Evolutionary conservation across 1,140 invertebrate species (phyloP), one percentile per base, ranked within the genome.

Genomic region (Danaus melanippus): DNA sequence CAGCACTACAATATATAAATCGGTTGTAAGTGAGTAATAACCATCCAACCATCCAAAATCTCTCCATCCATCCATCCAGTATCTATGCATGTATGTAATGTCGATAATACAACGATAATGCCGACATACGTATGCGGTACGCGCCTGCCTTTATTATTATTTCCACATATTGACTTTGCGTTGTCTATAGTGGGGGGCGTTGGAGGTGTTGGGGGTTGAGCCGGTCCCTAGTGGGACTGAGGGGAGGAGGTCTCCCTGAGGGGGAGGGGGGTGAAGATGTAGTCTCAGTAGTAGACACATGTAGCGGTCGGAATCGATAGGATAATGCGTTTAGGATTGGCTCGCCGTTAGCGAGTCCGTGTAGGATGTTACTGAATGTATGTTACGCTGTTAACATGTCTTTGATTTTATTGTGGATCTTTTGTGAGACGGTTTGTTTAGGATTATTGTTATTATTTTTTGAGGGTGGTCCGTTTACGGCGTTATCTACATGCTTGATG

Each of bases 111-210:
- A 57, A 62, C 69, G 74, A 72, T 83, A 81, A 81, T 74, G 58
- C 54, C 45, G 9, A 72, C 56, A 80, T 84, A 72, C 67, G 71
- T 84, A 84, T 82, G 76, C 81, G 64, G 63, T 43, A 42, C 65
- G 70, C 71, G 67, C 62, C 46, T 63, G 62, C 72, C 71, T 80
- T 82, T 82, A 80, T 79, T 80, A 84, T 82, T 82, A 80, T 84
- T 76, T 76, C 81, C 77, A 77, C 81, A 80, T 84, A 84, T 82
- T 79, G 78, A 81, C 72, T 77, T 72, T 74, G 72, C 76, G 77
- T 73, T 77, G 74, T 75, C 76, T 77, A 69, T 69, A 60, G 52
- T 32, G 56, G 53, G 42, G 44, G 51, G 52, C 15, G 15, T 1
- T 15, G 15, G 15, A 1, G 15, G 15, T 15, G 15, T 15, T 15